These are phyloP conservation scores for Stenoptilia bipunctidactyla DNA, from an alignment of 2,888 invertebrate genomes.

Conservation along the genomic window DNA sequence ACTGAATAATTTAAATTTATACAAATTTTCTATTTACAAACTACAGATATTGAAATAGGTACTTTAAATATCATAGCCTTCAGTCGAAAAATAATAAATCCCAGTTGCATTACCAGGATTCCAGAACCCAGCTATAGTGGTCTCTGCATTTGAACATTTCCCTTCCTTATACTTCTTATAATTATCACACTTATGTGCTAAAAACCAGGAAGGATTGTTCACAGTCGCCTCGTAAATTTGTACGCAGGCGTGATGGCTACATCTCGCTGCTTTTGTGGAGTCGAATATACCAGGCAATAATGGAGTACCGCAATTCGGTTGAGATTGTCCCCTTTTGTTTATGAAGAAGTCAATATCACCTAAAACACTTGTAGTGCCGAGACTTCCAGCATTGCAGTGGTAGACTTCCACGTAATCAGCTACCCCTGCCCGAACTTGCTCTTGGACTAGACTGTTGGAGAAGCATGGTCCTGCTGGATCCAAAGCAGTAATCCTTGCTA, in stretches of 20 bases:
- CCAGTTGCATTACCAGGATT: constrained; percentile 50
- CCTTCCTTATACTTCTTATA: constrained; percentile 39
- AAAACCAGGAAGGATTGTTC: constrained; percentile 33
- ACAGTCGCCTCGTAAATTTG: constrained; percentile 46
- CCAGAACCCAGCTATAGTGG: constrained; percentile 45
- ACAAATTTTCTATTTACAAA: too few species aligned
- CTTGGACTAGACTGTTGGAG: constrained; percentile 38
- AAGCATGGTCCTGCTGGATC: constrained; percentile 63
- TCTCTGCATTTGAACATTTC: constrained; percentile 30
- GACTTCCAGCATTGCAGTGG: constrained; percentile 70
- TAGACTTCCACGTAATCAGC: constrained; percentile 73
- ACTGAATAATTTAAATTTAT: too few species aligned
- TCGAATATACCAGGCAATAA: constrained; percentile 43
- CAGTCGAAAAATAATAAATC: constrained; percentile 47
- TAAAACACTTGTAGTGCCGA: constrained; percentile 58
- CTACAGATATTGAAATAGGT: too few species aligned
- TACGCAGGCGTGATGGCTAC: constrained; percentile 48
- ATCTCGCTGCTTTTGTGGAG: constrained; percentile 47
- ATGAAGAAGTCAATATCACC: constrained; percentile 72
- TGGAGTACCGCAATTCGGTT: constrained; percentile 64
- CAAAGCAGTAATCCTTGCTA: constrained; percentile 45
- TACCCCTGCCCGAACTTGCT: constrained; percentile 63
- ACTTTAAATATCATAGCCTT: constrained; percentile 20
- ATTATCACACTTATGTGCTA: constrained; percentile 43
- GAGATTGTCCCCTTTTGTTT: constrained; percentile 69